Evolutionary conservation across 2,113 vertebrate genomes (phyloP).

Genomic region (Circaetus gallicus): DNA sequence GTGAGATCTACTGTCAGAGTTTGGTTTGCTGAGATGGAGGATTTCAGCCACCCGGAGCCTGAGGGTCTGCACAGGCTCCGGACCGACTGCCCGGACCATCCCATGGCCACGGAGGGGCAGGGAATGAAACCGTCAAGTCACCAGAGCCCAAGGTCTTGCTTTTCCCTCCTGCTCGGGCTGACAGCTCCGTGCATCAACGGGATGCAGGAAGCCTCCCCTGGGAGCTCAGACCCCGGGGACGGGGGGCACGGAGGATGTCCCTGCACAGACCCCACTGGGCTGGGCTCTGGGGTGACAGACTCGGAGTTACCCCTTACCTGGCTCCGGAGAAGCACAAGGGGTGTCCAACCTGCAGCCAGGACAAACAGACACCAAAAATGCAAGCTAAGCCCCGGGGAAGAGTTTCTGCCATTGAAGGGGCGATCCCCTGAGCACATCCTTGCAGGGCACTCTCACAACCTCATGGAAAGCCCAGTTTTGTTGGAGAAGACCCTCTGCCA

Average conservation of each 20-base stretch:
- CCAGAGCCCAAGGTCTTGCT: not conserved
- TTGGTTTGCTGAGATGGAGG: not conserved
- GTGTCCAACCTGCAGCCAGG: rapidly evolving
- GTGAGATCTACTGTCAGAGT: not conserved
- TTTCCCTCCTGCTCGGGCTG: not conserved
- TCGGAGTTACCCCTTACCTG: rapidly evolving
- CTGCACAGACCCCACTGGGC: no score
- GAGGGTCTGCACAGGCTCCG: not conserved
- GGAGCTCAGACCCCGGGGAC: rapidly evolving
- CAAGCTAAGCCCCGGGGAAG: not conserved
- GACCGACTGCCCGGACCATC: rapidly evolving
- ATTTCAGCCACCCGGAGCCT: not conserved
- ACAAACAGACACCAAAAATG: not conserved
- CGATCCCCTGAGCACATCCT: rapidly evolving
- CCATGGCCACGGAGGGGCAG: rapidly evolving
- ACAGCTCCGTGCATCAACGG: rapidly evolving
- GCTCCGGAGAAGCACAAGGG: not conserved
- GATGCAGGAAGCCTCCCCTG: not conserved
- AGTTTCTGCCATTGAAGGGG: rapidly evolving
- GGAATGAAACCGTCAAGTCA: rapidly evolving
- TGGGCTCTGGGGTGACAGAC: not conserved
- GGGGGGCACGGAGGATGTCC: not conserved
- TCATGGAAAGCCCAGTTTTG: not conserved
- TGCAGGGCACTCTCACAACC: not conserved
- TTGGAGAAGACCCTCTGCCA: not conserved